phyloP scores from a whole-genome alignment of 2,797 vertebrate species.

The Apodemus agrarius region DNA sequence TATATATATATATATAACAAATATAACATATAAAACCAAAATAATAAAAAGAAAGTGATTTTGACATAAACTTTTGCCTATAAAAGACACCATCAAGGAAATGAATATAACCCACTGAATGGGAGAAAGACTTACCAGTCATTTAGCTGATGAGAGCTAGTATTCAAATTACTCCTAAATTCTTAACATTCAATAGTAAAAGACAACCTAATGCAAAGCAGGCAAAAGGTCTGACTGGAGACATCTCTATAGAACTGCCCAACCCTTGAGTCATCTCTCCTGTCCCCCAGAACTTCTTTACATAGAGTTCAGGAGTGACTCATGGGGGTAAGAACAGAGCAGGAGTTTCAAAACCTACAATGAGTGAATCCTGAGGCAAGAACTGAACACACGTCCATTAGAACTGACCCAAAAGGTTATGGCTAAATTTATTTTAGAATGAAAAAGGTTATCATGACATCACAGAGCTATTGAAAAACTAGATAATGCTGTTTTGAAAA shows the following conservation, averaged over 20 bases:
- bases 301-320: not conserved
- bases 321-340: not conserved
- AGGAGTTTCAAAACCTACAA: slow-evolving; percentile 4
- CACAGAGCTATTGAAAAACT: slow-evolving; percentile 13
- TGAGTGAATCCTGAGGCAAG: not conserved
- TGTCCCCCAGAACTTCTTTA: not conserved
- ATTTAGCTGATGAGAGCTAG: not conserved
- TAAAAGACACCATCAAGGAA: slow-evolving; percentile 52
- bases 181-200: not conserved
- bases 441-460: not conserved
- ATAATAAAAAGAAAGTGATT: not conserved
- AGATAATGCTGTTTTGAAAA: slow-evolving; percentile 24
- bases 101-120: not conserved
- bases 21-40: not conserved
- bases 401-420: not conserved
- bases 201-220: not conserved
- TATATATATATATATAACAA: too few species aligned
- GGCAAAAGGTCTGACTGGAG: not conserved
- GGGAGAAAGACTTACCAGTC: slow-evolving; percentile 9
- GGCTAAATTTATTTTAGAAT: not conserved
- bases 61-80: not conserved
- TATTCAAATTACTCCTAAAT: not conserved
- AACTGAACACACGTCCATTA: not conserved
- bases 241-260: not conserved
- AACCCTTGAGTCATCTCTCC: not conserved